Evolutionary conservation across 2,888 invertebrate genomes (phyloP).

Genomic region (Dicyrtoma fusca): DNA sequence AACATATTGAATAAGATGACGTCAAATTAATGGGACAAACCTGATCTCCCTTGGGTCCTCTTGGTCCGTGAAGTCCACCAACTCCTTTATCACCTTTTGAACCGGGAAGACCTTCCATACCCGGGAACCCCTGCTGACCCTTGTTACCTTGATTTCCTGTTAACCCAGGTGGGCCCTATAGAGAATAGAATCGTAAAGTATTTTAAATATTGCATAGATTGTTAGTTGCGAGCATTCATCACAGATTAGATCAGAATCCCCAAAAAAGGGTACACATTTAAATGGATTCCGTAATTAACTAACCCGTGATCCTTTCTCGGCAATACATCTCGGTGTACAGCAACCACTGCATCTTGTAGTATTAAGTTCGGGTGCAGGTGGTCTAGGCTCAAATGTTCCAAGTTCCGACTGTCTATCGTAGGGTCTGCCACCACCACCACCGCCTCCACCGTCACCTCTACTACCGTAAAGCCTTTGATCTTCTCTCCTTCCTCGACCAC

Average conservation of each 20-base stretch:
- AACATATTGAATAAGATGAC: neutral
- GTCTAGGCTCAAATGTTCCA: conserved; percentile 7
- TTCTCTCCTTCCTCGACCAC: conserved; percentile 9
- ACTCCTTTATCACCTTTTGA: conserved; percentile 63
- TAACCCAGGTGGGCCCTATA: conserved; percentile 67
- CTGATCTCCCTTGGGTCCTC: conserved; percentile 57
- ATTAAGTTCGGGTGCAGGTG: conserved; percentile 6
- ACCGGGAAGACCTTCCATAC: conserved; percentile 62
- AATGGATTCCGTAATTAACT: neutral
- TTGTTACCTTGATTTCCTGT: conserved; percentile 59
- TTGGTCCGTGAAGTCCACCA: conserved; percentile 55
- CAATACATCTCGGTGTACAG: conserved; percentile 83
- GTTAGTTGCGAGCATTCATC: neutral
- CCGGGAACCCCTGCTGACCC: conserved; percentile 71
- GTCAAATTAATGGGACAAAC: conserved; percentile 26
- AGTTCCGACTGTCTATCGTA: conserved; percentile 19
- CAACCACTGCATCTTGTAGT: conserved; percentile 63
- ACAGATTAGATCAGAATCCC: neutral
- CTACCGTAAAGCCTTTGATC: neutral
- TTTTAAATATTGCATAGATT: no score
- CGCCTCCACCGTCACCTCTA: conserved; percentile 20
- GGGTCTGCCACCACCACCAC: conserved; percentile 5
- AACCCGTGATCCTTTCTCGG: conserved; percentile 82
- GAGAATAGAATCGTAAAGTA: conserved; percentile 3
- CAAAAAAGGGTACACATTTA: neutral